Base-by-base conservation (phyloP, 2,797 vertebrate genomes). In the Spondyliosoma cantharus region DNA sequence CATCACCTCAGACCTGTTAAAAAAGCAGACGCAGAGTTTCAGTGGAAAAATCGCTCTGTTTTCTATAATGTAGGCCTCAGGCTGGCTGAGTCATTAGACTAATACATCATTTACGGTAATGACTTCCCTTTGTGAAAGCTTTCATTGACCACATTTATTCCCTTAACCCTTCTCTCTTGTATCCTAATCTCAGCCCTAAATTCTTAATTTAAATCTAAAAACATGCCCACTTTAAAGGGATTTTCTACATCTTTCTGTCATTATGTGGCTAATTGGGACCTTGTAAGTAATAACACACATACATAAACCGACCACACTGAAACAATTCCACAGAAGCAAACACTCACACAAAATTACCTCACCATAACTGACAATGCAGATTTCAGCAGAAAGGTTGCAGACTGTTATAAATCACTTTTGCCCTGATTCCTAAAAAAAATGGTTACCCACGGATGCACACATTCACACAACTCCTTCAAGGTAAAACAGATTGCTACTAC, bases 41-140 rank as follows among this genome's bases (percentile, higher is more conserved):
- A 77, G 46, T 70, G 71, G 57, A 76, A 81, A 74, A 81, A 65
- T 69, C 6, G 52, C 1, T 59, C 52, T 68, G 48, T 76, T 67
- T 70, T 69, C 27, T 71, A 48, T 71, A 48, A 49, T 2, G 13
- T 57, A 19, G 67, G 63, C 69, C 60, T 66, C 54, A 22, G 69
- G 65, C 74, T 62, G 58, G 14, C 14, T 32, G 73, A 78, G 81
- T 78, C 75, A 61, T 80, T 68, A 74, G 56, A 22, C 67, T 64
- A 76, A 84, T 83, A 53, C 58, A 73, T 89, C 59, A 65, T 82
- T 83, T 76, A 74, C 69, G 75, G 64, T 78, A 71, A 86, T 57
- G 22, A 79, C 60, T 83, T 77, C 67, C 49, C 37, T 70, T 75
- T 73, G 45, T 42, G 56, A 80, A 20, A 59, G 80, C 65, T 25